Evolutionary conservation across 2,888 invertebrate genomes (phyloP).

Genomic region (Bellardia pandia): DNA sequence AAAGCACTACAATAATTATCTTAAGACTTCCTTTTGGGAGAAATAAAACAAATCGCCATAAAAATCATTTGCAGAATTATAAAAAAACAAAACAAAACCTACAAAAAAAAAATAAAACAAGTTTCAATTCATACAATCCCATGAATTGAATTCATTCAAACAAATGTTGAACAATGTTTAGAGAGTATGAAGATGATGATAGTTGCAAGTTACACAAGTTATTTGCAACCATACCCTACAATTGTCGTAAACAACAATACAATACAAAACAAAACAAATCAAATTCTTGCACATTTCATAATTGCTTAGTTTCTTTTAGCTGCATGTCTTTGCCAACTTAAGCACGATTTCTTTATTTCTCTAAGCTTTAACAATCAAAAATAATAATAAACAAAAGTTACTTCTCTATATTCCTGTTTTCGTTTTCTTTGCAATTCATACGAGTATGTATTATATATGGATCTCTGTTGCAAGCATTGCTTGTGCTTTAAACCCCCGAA

Average conservation of each 20-base stretch:
- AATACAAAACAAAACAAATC: constrained; percentile 68
- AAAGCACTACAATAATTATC: constrained; percentile 39
- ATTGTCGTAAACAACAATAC: constrained; percentile 68
- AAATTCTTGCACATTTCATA: constrained; percentile 60
- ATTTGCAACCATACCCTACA: constrained; percentile 69
- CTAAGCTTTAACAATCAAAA: constrained; percentile 25
- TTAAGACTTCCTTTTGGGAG: constrained; percentile 52
- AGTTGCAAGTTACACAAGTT: constrained; percentile 58
- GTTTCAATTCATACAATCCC: constrained; percentile 26
- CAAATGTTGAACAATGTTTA: constrained; percentile 8
- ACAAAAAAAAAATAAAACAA: constrained; percentile 33
- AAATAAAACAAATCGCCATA: constrained; percentile 41
- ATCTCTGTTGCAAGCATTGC: background rate
- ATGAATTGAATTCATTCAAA: constrained; percentile 35
- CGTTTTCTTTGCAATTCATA: constrained; percentile 31
- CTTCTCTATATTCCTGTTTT: constrained; percentile 34
- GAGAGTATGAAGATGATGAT: constrained; percentile 6
- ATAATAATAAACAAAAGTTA: background rate
- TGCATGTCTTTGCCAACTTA: constrained; percentile 49
- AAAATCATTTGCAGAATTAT: constrained; percentile 39
- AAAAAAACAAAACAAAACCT: background rate
- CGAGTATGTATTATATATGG: no score
- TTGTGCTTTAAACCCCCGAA: constrained; percentile 61
- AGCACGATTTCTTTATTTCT: constrained; percentile 64
- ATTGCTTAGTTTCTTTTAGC: background rate